Base-by-base conservation (phyloP, 2,797 vertebrate genomes). In the Chloroceryle amazona region DNA sequence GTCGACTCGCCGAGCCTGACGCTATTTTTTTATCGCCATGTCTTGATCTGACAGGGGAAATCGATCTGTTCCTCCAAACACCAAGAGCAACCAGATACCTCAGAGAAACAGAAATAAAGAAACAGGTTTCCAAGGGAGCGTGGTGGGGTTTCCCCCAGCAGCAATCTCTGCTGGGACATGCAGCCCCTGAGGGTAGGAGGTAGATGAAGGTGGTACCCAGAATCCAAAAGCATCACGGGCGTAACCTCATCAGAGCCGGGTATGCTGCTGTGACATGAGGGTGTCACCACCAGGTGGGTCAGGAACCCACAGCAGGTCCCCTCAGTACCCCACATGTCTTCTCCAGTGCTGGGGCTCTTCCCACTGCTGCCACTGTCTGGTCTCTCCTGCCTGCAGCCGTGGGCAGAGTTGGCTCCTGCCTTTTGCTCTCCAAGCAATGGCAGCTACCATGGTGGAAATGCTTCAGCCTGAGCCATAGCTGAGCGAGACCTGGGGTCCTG, bases 101-200 rank as follows among this genome's bases (percentile, higher is more conserved):
- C 81, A 58, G 58, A 84, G 83, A 46, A 80, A 54, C 9, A n/a
- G 51, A 72, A 89, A 60, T 39, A 46, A 73, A 75, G 47, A 23
- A 4, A 16, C 26, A 42, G 17, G 49, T 72, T 81, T 61, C 66
- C 20, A 21, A 23, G 31, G 57, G n/a, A 88, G 55, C 2, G 1
- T 3, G 8, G 37, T 0, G 1, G 21, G 35, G 14, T 29, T 87
- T 31, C 16, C 8, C 37, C 9, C 6, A 2, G 19, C 49, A 41
- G 57, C 57, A 71, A 28, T 57, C 51, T 39, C 52, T 65, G 37
- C 28, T 17, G 89, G 67, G 67, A n/a, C 6, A 6, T 4, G 8
- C 1, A 2, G 3, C 10, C 18, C 37, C 58, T 11, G 3, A 0
- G 2, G 21, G 7, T 3, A 28, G 39, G 47, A 60, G 39, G 23